phyloP scores from a whole-genome alignment of 1,140 invertebrate genomes.

The Paraescarpia echinospica region DNA sequence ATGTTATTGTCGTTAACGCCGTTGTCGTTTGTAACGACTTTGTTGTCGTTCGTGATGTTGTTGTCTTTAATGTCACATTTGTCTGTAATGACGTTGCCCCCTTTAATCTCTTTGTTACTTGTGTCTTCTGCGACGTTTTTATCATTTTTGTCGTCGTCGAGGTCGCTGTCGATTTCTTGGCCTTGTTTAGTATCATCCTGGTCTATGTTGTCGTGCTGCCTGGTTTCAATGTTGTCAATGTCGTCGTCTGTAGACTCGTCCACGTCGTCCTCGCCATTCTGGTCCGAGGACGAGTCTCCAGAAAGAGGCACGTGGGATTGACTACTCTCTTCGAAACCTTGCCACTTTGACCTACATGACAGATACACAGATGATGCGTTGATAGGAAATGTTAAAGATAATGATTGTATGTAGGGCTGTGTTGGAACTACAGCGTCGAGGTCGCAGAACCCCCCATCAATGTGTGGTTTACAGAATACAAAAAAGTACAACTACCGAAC shows the following conservation, averaged over 20 bases:
- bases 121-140: background rate
- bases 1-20: too few species aligned
- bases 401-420: too few species aligned
- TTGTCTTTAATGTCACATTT: background rate
- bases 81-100: background rate
- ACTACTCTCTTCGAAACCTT: background rate
- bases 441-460: too few species aligned
- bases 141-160: background rate
- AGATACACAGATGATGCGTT: background rate
- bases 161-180: background rate
- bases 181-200: background rate
- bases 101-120: background rate
- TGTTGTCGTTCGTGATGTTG: background rate
- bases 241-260: background rate
- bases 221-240: background rate
- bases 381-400: too few species aligned
- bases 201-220: background rate
- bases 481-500: too few species aligned
- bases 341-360: background rate
- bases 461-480: too few species aligned
- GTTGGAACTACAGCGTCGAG: too few species aligned
- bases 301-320: too few species aligned
- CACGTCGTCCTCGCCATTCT: background rate
- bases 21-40: too few species aligned
- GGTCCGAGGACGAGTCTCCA: background rate